These are phyloP conservation scores for Ginglymostoma cirratum DNA, from an alignment of 2,113 vertebrate genomes.

Conservation along the genomic window DNA sequence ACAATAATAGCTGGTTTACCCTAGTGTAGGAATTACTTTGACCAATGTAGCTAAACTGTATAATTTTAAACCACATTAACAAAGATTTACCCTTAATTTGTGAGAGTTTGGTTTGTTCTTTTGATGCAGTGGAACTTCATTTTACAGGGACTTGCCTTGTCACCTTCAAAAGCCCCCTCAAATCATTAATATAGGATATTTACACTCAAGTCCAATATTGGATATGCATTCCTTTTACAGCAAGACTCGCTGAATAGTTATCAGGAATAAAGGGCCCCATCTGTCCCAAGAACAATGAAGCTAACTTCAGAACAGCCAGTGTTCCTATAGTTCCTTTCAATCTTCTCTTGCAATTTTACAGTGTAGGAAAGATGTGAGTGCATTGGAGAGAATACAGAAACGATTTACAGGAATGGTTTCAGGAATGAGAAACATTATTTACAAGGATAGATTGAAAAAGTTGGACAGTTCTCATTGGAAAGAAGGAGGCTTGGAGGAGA, in stretches of 20 bases:
- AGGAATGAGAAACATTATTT: too few relatives aligned
- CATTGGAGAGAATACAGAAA: too few relatives aligned
- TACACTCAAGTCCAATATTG: neutral
- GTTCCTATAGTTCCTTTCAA: neutral
- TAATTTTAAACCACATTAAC: neutral
- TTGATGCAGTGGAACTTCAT: neutral
- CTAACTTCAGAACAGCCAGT: neutral
- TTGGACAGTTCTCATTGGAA: too few relatives aligned
- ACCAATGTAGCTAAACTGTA: neutral
- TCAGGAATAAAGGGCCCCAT: too few relatives aligned
- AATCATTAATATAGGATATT: neutral
- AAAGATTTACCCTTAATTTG: neutral
- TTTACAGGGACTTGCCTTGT: neutral
- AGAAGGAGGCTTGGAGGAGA: too few relatives aligned
- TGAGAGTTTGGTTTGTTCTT: neutral
- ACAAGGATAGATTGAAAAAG: too few relatives aligned
- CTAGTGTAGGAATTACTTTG: constrained; percentile 10
- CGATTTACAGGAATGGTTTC: too few relatives aligned
- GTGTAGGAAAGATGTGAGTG: too few relatives aligned
- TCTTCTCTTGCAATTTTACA: neutral
- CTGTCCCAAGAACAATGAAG: too few relatives aligned
- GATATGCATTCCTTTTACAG: neutral
- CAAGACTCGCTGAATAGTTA: neutral
- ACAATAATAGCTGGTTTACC: neutral
- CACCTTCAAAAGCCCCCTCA: neutral